Evolutionary conservation across 2,888 invertebrate genomes (phyloP).

Genomic region (Pyrgus malvae): DNA sequence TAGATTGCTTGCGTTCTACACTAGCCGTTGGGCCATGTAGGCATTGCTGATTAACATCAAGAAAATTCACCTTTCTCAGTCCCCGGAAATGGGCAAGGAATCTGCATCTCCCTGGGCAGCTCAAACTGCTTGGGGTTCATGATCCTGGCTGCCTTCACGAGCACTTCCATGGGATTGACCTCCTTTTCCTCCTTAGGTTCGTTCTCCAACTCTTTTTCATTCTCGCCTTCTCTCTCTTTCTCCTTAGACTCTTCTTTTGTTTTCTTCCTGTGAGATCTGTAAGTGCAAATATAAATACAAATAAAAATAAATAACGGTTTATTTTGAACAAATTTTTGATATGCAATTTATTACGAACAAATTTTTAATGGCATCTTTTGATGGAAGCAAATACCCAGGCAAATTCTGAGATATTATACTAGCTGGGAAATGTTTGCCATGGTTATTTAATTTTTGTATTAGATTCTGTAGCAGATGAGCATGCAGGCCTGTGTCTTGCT

Average conservation of each 20-base stretch:
- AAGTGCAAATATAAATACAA: not conserved
- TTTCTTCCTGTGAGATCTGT: slow-evolving; percentile 42
- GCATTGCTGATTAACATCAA: slow-evolving; percentile 4
- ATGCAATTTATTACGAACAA: no score
- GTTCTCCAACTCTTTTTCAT: slow-evolving; percentile 28
- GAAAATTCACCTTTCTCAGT: slow-evolving; percentile 90
- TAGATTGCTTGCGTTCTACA: no score
- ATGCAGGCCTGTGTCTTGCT: no score
- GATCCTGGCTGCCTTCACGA: slow-evolving; percentile 91
- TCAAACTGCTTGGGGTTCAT: slow-evolving; percentile 96
- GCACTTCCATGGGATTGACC: slow-evolving; percentile 86
- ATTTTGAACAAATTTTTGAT: no score
- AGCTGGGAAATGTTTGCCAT: no score
- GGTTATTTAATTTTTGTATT: no score
- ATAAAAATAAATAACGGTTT: not conserved
- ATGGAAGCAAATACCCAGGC: no score
- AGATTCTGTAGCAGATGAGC: no score
- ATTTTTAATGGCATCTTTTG: no score
- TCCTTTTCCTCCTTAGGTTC: slow-evolving; percentile 31
- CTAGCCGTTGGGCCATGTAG: no score
- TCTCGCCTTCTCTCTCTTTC: slow-evolving; percentile 40
- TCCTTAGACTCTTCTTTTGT: slow-evolving; percentile 39
- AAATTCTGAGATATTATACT: no score
- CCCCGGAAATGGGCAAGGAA: slow-evolving; percentile 90
- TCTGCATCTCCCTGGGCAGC: slow-evolving; percentile 89